Evolutionary conservation across 2,797 vertebrate species (phyloP).

Genomic region (Parauchenoglanis ngamensis): DNA sequence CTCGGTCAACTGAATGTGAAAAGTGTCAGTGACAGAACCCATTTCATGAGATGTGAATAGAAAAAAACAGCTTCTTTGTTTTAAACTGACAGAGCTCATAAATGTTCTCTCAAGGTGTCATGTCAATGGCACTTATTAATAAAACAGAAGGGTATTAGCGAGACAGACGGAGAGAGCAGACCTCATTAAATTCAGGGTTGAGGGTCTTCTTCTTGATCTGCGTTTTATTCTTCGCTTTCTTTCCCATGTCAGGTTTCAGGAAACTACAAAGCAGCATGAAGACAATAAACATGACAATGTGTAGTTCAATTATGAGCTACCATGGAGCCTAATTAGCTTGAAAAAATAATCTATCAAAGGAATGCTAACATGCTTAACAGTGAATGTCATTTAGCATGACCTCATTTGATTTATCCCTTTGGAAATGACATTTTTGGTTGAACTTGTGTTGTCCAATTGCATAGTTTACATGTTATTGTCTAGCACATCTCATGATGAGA

Average conservation of each 20-base stretch:
- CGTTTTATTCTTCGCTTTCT: conserved; percentile 96
- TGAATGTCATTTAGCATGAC: conserved; percentile 9
- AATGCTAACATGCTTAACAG: background rate
- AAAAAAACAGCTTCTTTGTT: conserved; percentile 10
- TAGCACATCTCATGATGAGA: background rate
- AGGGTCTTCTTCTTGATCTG: conserved; percentile 98
- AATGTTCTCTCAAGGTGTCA: conserved; percentile 32
- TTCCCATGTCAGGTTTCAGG: conserved; percentile 97
- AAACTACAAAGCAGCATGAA: conserved; percentile 71
- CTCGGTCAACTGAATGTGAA: background rate
- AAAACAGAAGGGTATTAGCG: conserved; percentile 28
- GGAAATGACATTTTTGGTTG: background rate
- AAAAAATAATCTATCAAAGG: background rate
- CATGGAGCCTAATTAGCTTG: conserved; percentile 22
- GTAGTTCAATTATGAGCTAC: conserved; percentile 11
- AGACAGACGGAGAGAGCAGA: conserved; percentile 58
- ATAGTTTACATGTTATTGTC: background rate
- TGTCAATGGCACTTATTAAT: conserved; percentile 32
- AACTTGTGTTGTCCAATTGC: background rate
- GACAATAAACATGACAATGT: conserved; percentile 38
- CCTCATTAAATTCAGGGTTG: conserved; percentile 98
- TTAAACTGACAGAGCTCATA: conserved; percentile 35
- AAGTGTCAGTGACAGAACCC: background rate
- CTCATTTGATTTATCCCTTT: background rate
- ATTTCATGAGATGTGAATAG: background rate